Conservation (phyloP, 2,113 vertebrate species). For the Sinocyclocheilus anshuiensis region DNA sequence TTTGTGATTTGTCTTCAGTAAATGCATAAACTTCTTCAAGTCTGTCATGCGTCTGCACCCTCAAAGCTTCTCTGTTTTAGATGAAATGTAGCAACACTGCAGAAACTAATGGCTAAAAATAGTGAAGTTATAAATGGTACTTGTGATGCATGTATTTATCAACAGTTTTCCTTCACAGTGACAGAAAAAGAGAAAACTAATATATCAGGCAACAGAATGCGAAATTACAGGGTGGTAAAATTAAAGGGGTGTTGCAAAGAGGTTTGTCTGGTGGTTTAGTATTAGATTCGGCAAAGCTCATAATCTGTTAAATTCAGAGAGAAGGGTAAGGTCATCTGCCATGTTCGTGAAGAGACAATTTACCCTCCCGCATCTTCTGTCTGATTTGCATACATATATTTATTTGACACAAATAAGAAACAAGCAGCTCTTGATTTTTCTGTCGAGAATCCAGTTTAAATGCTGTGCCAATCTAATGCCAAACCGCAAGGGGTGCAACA, state of each 20-base stretch:
- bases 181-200: constrained; percentile 37
- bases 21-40: background rate
- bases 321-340: constrained; percentile 11
- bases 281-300: constrained; percentile 40
- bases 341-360: constrained; percentile 15
- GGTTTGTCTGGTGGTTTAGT: constrained; percentile 21
- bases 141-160: constrained; percentile 60
- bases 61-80: constrained; percentile 59
- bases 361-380: constrained; percentile 8
- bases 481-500: background rate
- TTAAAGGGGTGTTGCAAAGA: too few species aligned
- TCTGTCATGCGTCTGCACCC: constrained; percentile 46
- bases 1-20: constrained; percentile 4
- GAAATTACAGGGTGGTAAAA: background rate
- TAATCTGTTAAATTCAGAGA: constrained; percentile 44
- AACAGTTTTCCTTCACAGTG: constrained; percentile 53
- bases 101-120: constrained; percentile 72
- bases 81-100: constrained; percentile 64
- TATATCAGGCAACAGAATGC: constrained; percentile 8
- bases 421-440: background rate
- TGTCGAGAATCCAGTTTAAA: background rate
- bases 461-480: background rate
- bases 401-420: constrained; percentile 25
- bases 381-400: constrained; percentile 32
- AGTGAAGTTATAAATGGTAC: constrained; percentile 62